phyloP scores from a whole-genome alignment of 2,797 vertebrate species.

The Labeo calbasu region DNA sequence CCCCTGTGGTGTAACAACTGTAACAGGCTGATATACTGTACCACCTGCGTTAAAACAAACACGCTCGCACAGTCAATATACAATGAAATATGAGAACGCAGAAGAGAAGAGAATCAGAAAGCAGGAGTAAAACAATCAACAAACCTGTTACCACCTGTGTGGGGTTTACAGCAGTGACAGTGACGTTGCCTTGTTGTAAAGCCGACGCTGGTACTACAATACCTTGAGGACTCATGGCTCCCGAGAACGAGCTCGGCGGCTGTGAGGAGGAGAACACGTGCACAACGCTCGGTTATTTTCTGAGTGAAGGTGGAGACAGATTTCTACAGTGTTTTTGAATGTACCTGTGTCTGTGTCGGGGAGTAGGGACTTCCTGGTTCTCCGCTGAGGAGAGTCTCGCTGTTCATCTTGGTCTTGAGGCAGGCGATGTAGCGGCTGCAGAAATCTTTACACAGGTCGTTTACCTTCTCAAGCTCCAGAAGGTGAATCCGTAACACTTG shows the following conservation, averaged over 20 bases:
- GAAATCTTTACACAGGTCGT: constrained; percentile 88
- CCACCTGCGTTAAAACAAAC: constrained; percentile 72
- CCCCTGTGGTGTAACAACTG: constrained; percentile 87
- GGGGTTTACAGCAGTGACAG: constrained; percentile 82
- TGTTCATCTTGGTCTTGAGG: constrained; percentile 89
- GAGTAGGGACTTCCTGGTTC: constrained; percentile 84
- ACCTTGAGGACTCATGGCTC: constrained; percentile 84
- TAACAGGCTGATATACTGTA: constrained; percentile 87
- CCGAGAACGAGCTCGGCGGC: constrained; percentile 68
- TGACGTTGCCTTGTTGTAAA: constrained; percentile 86
- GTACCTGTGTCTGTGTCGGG: constrained; percentile 74
- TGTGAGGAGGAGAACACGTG: constrained; percentile 16
- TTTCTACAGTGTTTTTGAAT: background rate
- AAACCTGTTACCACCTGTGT: constrained; percentile 79
- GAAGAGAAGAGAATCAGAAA: background rate
- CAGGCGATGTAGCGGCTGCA: constrained; percentile 88
- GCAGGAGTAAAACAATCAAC: constrained; percentile 26
- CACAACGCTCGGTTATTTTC: background rate
- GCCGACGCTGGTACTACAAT: constrained; percentile 86
- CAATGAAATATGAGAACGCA: background rate
- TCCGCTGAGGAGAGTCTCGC: constrained; percentile 84
- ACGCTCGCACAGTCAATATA: constrained; percentile 27
- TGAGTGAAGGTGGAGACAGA: background rate
- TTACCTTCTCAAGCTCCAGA: constrained; percentile 87
- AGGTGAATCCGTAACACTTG: constrained; percentile 88